Percentiles rank a stretch among this genome's conserved stretches.
Conservation (phyloP, 2,888 invertebrate species). For the Amiota communis region DNA sequence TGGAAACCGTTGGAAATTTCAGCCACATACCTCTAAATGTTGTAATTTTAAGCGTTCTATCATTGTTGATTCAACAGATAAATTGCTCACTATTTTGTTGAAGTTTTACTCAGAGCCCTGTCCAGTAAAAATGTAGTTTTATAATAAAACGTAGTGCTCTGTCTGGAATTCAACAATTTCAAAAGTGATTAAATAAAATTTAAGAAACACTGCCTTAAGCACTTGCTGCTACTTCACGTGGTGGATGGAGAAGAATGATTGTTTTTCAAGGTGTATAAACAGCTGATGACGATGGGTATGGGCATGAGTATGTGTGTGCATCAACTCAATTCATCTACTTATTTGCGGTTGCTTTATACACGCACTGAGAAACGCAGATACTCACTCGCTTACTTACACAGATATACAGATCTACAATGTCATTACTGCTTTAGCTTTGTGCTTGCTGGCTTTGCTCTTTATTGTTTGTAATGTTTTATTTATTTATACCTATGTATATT, state of each 20-base stretch:
- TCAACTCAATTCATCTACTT: neutral
- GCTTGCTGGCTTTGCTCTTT: conserved; percentile 37
- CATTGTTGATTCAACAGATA: no score
- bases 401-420: neutral
- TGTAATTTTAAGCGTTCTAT: no score
- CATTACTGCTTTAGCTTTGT: neutral
- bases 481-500: neutral
- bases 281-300: neutral
- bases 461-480: conserved; percentile 1
- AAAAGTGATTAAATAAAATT: no score
- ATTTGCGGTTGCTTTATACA: neutral
- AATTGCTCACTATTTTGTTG: no score
- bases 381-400: neutral
- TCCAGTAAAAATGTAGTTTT: no score
- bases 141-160: no score
- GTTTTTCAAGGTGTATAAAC: neutral
- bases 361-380: no score
- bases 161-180: no score
- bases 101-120: no score
- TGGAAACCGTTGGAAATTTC: no score
- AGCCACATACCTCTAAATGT: no score
- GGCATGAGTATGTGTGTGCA: neutral
- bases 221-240: neutral
- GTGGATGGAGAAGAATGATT: neutral
- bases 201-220: no score